These are phyloP conservation scores for Trachops cirrhosus DNA, from an alignment of 2,797 vertebrate genomes.

Conservation along the genomic window DNA sequence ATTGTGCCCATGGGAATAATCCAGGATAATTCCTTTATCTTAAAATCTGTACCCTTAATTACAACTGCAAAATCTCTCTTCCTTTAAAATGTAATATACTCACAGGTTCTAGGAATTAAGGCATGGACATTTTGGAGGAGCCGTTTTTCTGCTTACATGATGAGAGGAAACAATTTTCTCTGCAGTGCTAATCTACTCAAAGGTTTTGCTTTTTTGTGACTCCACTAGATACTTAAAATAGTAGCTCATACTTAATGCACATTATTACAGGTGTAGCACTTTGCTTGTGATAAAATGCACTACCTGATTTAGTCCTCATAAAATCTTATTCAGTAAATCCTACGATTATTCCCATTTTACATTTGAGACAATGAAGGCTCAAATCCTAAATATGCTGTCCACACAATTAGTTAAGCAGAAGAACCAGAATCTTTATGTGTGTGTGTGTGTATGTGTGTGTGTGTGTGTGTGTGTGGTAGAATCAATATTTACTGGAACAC, in stretches of 20 bases:
- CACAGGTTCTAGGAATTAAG: background rate
- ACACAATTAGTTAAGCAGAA: background rate
- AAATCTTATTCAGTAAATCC: background rate
- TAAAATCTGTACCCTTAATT: background rate
- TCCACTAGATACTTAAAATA: slow-evolving; percentile 22
- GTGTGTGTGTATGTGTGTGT: too few relatives aligned
- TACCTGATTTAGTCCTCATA: background rate
- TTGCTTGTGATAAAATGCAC: slow-evolving; percentile 9
- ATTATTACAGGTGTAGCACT: background rate
- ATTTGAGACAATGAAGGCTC: background rate
- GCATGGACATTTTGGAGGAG: background rate
- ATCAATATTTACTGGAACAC: background rate
- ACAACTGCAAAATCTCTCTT: background rate
- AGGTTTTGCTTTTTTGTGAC: background rate
- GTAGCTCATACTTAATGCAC: background rate
- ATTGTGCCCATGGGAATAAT: background rate
- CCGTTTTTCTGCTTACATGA: background rate
- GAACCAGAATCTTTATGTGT: background rate
- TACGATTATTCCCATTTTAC: slow-evolving; percentile 29
- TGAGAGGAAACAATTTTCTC: background rate
- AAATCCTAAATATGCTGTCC: slow-evolving; percentile 29
- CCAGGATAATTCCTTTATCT: background rate
- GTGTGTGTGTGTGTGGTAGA: background rate
- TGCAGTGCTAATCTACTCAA: background rate
- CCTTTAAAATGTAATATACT: background rate